phyloP scores from a whole-genome alignment of 2,113 vertebrate genomes.

The Cisticola juncidis region DNA sequence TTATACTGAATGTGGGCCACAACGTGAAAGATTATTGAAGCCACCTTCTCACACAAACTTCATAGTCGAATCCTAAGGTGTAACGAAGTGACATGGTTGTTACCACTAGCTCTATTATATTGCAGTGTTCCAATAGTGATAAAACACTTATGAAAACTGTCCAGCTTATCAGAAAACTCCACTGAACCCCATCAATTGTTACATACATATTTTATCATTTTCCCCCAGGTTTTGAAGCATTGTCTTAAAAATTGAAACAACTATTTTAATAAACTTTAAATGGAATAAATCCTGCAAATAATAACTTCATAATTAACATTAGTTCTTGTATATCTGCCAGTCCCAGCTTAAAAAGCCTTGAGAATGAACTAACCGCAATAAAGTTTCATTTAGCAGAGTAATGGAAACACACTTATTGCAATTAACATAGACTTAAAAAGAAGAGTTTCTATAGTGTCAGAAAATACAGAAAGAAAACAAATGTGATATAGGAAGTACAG shows the following conservation, averaged over 20 bases:
- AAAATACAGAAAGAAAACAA: background rate
- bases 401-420: background rate
- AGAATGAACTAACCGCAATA: background rate
- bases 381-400: background rate
- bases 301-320: background rate
- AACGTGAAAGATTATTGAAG: background rate
- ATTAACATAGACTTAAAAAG: background rate
- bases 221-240: background rate
- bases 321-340: background rate
- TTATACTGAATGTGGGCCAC: background rate
- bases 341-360: background rate
- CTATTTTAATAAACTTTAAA: background rate
- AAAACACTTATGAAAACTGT: background rate
- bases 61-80: background rate
- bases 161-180: background rate
- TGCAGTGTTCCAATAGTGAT: background rate
- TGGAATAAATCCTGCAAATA: background rate
- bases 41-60: background rate
- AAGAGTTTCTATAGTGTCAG: background rate
- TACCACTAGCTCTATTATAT: background rate
- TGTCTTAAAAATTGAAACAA: background rate
- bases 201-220: background rate
- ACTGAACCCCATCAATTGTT: background rate
- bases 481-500: background rate
- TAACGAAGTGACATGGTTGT: background rate